These are phyloP conservation scores for Chaetops frenatus DNA, from an alignment of 2,113 vertebrate species.

Conservation along the genomic window DNA sequence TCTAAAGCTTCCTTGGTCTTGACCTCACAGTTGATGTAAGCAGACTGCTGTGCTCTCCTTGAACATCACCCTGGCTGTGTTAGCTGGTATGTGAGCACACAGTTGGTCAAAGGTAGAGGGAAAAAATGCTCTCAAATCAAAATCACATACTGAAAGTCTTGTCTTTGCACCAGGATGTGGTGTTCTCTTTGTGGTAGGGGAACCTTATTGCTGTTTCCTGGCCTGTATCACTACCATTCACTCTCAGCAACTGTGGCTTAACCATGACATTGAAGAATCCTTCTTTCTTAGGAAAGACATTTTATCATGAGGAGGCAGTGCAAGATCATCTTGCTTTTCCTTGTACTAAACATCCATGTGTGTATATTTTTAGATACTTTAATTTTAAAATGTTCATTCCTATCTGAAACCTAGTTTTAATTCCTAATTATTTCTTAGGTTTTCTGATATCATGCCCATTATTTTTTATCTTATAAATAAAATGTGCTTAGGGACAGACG, in stretches of 20 bases:
- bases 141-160: not conserved
- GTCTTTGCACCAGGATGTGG: not conserved
- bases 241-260: not conserved
- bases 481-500: not conserved
- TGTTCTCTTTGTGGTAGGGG: not conserved
- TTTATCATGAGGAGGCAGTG: not conserved
- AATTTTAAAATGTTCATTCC: not conserved
- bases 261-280: not conserved
- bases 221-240: not conserved
- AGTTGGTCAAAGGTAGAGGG: not conserved
- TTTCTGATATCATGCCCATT: not conserved
- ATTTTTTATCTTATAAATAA: slow-evolving; percentile 18
- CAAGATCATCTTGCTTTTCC: not conserved
- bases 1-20: not conserved
- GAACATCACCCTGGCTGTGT: not conserved
- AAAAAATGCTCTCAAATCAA: not conserved
- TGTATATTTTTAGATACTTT: slow-evolving; percentile 12
- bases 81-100: not conserved
- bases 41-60: not conserved
- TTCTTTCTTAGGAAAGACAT: not conserved
- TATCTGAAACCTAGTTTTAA: not conserved
- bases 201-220: not conserved
- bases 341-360: not conserved
- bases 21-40: not conserved
- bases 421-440: not conserved